Base-by-base conservation (phyloP, 2,113 vertebrate genomes). In the Petroica traversi region DNA sequence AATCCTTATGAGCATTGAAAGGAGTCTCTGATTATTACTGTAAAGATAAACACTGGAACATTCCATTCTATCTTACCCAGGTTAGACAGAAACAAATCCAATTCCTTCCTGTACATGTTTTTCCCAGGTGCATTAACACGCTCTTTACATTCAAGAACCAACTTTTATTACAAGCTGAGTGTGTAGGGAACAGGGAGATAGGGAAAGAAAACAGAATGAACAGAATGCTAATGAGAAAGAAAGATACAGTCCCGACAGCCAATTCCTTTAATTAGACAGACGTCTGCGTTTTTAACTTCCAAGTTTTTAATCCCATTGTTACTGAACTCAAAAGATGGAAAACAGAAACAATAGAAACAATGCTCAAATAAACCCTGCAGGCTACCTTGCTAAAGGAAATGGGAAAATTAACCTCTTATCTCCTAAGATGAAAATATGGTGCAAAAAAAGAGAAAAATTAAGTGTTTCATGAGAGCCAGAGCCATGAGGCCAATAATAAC, bases 121-220 rank as follows among this genome's bases (percentile, higher is more conserved):
- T 78, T 87, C 85, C 89, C 90, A 84, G 78, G 93, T 96, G 93
- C 91, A 92, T 92, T 87, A 95, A 92, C 88, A 97, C 12, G 33
- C 90, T 87, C 89, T 95, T 95, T 95, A 96, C 68, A 93, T 94
- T 96, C 88, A 95, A 91, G 74, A 96, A 87, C 68, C 74, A 96
- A 94, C 89, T 95, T 92, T 85, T 94, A 92, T 85, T 93, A 94
- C 76, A 80, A 93, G 76, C 88, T 34, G 85, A 92, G 63, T 85
- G 61, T 80, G 92, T 73, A 88, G 96, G 93, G 95, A 95, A 89
- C 28, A 54, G 66, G 71, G 88, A 95, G 90, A 94, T 89, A 95
- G 90, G 74, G 81, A 85, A 95, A 79, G 89, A 64, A 90, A 93
- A 74, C 48, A 94, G 89, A 94, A 94, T 22, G 82, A 93, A 81